phyloP scores from a whole-genome alignment of 2,888 invertebrate genomes.

The Himalopsyche kuldschensis region DNA sequence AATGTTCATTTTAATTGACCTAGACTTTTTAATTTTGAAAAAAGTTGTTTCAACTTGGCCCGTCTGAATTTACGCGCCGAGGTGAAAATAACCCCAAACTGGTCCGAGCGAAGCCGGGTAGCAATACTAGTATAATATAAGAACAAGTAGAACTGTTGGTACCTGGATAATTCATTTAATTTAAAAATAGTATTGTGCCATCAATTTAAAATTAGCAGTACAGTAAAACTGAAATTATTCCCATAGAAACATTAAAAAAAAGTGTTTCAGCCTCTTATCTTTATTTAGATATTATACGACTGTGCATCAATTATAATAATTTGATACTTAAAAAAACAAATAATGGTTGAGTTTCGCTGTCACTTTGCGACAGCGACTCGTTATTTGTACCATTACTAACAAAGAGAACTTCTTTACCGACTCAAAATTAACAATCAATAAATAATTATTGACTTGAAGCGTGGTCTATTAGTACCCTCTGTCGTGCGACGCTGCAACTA shows the following conservation, averaged over 20 bases:
- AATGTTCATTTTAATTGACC: too few relatives aligned
- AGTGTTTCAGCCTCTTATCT: neutral
- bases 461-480: slow-evolving; percentile 36
- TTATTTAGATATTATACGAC: neutral
- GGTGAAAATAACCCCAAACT: too few relatives aligned
- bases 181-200: too few relatives aligned
- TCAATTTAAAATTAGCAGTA: too few relatives aligned
- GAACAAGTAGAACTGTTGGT: too few relatives aligned
- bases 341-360: neutral
- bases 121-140: too few relatives aligned
- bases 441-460: neutral
- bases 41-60: too few relatives aligned
- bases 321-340: neutral
- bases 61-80: too few relatives aligned
- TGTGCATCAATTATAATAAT: neutral
- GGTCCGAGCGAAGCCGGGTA: too few relatives aligned
- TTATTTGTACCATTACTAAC: neutral
- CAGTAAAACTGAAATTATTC: neutral
- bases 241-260: neutral
- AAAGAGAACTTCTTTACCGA: neutral
- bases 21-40: too few relatives aligned
- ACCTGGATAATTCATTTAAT: too few relatives aligned
- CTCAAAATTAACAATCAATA: neutral
- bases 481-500: slow-evolving; percentile 23
- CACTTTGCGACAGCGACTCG: neutral